Percentiles rank a stretch among this genome's conserved stretches.
Evolutionary conservation across 2,888 invertebrate genomes (phyloP).

Genomic region (Nycteola revayana): DNA sequence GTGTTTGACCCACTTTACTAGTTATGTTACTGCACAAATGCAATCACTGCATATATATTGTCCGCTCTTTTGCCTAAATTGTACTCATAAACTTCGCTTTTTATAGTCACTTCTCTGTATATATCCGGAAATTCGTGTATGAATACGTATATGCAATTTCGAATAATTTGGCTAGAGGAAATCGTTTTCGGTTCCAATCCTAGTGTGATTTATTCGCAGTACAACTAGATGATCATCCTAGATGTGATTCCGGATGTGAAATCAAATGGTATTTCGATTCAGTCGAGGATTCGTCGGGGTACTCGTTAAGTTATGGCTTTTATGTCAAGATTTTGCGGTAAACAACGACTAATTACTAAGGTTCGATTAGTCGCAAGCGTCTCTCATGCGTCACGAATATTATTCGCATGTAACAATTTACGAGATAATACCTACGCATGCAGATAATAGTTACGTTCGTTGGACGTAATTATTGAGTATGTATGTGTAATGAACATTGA

Average conservation of each 20-base stretch:
- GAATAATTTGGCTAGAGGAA: conserved; percentile 14
- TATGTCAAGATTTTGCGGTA: neutral
- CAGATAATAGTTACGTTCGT: conserved; percentile 13
- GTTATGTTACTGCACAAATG: conserved; percentile 52
- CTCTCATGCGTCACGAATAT: conserved; percentile 1
- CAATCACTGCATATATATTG: conserved; percentile 29
- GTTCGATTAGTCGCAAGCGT: conserved; percentile 3
- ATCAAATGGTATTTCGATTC: too few species aligned
- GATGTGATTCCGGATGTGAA: neutral
- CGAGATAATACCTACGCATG: conserved; percentile 9
- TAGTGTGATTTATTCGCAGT: conserved; percentile 9
- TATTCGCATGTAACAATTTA: conserved; percentile 18
- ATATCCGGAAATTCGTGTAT: conserved; percentile 14
- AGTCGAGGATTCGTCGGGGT: too few species aligned
- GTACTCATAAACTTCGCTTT: conserved; percentile 19
- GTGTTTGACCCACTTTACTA: conserved; percentile 63
- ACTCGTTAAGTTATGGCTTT: too few species aligned
- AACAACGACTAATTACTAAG: neutral
- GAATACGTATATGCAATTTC: conserved; percentile 14
- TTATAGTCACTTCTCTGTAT: conserved; percentile 17
- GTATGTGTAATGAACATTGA: too few species aligned
- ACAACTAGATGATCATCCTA: conserved; percentile 12
- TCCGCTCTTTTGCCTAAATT: conserved; percentile 19
- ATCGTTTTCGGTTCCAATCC: conserved; percentile 13
- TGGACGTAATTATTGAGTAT: conserved; percentile 19